Evolutionary conservation across 2,113 vertebrate genomes (phyloP), one percentile per base, ranked within the genome.

Genomic region (Pithys albifrons): DNA sequence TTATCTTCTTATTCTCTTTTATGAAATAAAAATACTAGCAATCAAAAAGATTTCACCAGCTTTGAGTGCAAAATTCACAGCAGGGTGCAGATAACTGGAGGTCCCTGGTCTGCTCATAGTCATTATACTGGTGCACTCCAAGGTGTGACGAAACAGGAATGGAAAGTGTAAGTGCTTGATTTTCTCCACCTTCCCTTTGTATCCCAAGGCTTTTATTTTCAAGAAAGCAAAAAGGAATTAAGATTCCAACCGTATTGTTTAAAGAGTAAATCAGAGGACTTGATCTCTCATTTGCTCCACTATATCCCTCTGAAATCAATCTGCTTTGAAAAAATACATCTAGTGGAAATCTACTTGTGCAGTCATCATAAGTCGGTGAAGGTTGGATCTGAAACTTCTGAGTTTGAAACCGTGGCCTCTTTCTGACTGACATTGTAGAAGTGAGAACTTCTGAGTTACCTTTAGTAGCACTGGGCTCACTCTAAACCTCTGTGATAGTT

Each of bases 351-450:
- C 12, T 5, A 14, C 29, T 64, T 58, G n/a, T 2, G 20, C 54
- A 76, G 61, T 37, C 0, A 0, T 46, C 3, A 0, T 58, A 51
- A 43, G 20, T 6, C 5, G 1, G 33, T 43, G 39, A 85, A 72
- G 31, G 14, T 25, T 69, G 33, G 7, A 45, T 67, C 23, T 88
- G 43, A 49, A 74, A 2, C 31, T 65, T 29, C 71, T 58, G 86
- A 57, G 14, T 62, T 77, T 88, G 75, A n/a, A 55, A 24, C 23
- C 0, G 1, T 37, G 35, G 14, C 28, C 33, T 55, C 1, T 2
- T 83, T 83, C 29, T 35, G 72, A 39, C 35, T 88, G 9, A 67
- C 16, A 27, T 0, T 4, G 9, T 33, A 45, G 25, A 69, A 86
- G 4, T n/a, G 54, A 85, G 27, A 88, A 35, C 37, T 88, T 96